phyloP scores from a whole-genome alignment of 2,888 invertebrate genomes.

The Macrosiphum euphorbiae region DNA sequence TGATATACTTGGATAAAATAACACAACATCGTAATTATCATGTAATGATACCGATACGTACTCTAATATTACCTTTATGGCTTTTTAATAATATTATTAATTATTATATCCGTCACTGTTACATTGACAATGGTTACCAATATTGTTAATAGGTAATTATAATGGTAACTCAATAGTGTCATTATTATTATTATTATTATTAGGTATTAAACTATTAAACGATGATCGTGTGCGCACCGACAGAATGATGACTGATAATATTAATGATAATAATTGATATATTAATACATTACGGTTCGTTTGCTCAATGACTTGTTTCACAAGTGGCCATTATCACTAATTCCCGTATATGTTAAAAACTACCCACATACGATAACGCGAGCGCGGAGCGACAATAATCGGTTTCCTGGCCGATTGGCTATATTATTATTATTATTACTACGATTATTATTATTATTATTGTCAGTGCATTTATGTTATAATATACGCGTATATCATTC shows the following conservation, averaged over 20 bases:
- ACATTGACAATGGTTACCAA: too few relatives aligned
- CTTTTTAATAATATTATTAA: background rate
- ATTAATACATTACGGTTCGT: conserved; percentile 50
- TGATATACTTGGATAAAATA: background rate
- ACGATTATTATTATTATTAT: conserved; percentile 48
- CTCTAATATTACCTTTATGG: background rate
- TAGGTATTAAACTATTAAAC: conserved; percentile 4
- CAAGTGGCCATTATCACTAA: conserved; percentile 63
- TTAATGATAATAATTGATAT: conserved; percentile 5
- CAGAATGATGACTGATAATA: background rate
- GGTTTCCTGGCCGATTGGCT: conserved; percentile 62
- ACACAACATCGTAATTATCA: background rate
- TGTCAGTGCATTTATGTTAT: conserved; percentile 42
- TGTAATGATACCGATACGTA: background rate
- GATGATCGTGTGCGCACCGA: background rate
- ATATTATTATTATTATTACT: conserved; percentile 52
- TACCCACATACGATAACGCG: conserved; percentile 59
- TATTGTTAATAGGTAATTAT: conserved; percentile 18
- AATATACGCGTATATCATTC: background rate
- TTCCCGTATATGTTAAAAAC: conserved; percentile 63
- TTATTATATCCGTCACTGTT: background rate
- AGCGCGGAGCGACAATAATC: conserved; percentile 40
- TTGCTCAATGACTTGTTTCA: conserved; percentile 44
- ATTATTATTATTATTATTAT: background rate
- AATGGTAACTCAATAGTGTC: conserved; percentile 16